A percentile compares a stretch with the other conserved stretches of the same genome.
Evolutionary conservation across 2,797 vertebrate genomes (phyloP).

Genomic region (Siniperca obscura): DNA sequence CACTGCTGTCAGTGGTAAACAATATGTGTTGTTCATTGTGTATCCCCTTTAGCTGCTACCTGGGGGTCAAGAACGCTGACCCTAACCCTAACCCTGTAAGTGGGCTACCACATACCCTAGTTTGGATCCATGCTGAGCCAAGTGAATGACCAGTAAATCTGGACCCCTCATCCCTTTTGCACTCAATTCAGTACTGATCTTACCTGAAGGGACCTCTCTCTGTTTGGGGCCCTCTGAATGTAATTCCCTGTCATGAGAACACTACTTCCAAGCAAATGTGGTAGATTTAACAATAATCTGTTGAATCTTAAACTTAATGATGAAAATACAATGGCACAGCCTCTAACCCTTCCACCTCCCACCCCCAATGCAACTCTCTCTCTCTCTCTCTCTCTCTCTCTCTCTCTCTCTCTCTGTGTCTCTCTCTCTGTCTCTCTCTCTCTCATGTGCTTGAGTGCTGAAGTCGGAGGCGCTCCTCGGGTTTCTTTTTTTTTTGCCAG

Average conservation of each 20-base stretch:
- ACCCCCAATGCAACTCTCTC: not conserved
- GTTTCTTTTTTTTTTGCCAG: constrained; percentile 42
- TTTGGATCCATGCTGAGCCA: not conserved
- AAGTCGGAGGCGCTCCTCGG: constrained; percentile 66
- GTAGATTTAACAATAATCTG: not conserved
- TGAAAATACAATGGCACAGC: not conserved
- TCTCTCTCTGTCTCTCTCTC: constrained; percentile 40
- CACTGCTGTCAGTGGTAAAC: not conserved
- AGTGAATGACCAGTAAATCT: not conserved
- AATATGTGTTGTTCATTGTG: not conserved
- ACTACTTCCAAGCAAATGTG: not conserved
- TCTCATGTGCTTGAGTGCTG: constrained; percentile 42
- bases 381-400: constrained; percentile 36
- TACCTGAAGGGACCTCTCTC: not conserved
- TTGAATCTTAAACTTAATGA: not conserved
- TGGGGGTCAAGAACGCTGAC: not conserved
- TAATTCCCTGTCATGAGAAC: not conserved
- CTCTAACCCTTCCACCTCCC: constrained; percentile 9
- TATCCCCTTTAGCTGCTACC: not conserved
- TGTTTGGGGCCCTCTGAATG: not conserved
- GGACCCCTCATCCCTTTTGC: not conserved
- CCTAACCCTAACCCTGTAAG: not conserved
- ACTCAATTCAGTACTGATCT: not conserved
- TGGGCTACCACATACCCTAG: no score
- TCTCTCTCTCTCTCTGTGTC: constrained; percentile 23